phyloP scores from a whole-genome alignment of 2,113 vertebrate species.

The Tachuris rubrigastra region DNA sequence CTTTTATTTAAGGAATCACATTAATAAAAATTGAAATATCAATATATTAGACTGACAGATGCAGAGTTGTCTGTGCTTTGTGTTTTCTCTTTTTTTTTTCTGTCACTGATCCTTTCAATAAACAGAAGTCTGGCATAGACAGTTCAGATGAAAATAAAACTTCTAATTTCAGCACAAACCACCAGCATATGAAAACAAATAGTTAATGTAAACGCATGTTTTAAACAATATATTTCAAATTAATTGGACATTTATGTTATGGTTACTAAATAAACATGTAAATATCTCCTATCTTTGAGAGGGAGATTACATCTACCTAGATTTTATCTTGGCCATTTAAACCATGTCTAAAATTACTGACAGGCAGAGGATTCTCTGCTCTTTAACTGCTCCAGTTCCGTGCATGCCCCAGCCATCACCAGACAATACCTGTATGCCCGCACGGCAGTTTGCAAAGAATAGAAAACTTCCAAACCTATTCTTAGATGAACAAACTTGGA shows the following conservation, averaged over 20 bases:
- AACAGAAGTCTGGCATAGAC: background rate
- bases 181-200: background rate
- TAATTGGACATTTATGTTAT: background rate
- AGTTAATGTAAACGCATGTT: background rate
- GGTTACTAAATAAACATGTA: background rate
- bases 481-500: background rate
- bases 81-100: background rate
- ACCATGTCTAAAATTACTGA: background rate
- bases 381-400: background rate
- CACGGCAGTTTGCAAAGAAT: background rate
- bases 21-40: background rate
- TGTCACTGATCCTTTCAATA: background rate
- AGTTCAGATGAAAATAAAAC: background rate
- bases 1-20: background rate
- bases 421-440: background rate
- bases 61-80: background rate
- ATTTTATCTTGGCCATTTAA: background rate
- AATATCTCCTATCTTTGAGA: background rate
- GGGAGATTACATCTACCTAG: background rate
- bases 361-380: background rate
- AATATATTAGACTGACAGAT: background rate
- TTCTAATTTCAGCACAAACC: background rate
- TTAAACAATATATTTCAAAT: background rate
- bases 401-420: background rate
- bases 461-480: slow-evolving; percentile 12